Evolutionary conservation across 2,888 invertebrate genomes (phyloP), one percentile per base, ranked within the genome.

Genomic region (Ochropacha duplaris): DNA sequence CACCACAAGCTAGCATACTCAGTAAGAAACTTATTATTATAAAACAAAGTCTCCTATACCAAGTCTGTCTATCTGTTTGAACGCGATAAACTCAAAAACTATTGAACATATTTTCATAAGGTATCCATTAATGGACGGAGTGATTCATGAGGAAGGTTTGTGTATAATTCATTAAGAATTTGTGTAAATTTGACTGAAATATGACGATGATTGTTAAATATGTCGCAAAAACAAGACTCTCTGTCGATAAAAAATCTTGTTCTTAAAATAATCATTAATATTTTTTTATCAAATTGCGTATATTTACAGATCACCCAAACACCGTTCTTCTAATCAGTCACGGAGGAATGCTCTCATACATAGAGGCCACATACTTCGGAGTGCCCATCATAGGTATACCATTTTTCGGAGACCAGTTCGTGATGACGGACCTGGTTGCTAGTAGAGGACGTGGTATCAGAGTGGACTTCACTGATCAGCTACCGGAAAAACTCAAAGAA

Each of bases 1-100:
- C 78, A 28, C 86, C 89, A 1, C 86, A 86, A 50, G 74, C 80
- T 4, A 80, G 81, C 52, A 72, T 92, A 4, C 62, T 88, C 2
- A 83, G 88, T 86, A 69, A 78, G 77, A 58, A 19, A 1, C 16
- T 12, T 22, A 0, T 9, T 12, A 14, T 14, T 14, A 2, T 14
- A 34, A 6, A 1, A 11, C 11, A 31, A 4, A n/a, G n/a, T n/a
- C n/a, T n/a, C n/a, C n/a, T n/a, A n/a, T n/a, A n/a, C n/a, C n/a
- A n/a, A n/a, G n/a, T n/a, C n/a, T n/a, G n/a, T n/a, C n/a, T n/a
- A n/a, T n/a, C n/a, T n/a, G n/a, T n/a, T n/a, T n/a, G n/a, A n/a
- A n/a, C n/a, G n/a, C n/a, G n/a, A n/a, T n/a, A n/a, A n/a, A n/a
- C n/a, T n/a, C n/a, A n/a, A n/a, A n/a, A n/a, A n/a, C n/a, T n/a